phyloP scores from a whole-genome alignment of 2,888 invertebrate species.

The Cheilosia vernalis region DNA sequence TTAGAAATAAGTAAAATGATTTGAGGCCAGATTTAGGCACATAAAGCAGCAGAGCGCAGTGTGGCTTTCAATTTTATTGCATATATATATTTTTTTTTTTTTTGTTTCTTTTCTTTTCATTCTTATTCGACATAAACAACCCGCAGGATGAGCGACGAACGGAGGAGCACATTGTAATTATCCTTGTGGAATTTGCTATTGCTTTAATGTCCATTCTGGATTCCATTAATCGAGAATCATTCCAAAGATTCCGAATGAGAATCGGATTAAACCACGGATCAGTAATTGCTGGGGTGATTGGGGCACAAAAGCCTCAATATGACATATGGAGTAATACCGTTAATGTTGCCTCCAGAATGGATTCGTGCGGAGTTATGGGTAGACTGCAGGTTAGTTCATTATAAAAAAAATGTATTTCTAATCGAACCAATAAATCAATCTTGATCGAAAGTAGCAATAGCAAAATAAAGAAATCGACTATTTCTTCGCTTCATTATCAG shows the following conservation, averaged over 20 bases:
- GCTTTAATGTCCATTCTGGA: conserved; percentile 96
- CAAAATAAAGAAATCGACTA: too few species aligned
- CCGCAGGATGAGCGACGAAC: conserved; percentile 89
- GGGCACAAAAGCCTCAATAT: conserved; percentile 98
- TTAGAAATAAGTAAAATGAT: too few species aligned
- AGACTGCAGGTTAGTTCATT: conserved; percentile 87
- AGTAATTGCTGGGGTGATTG: conserved; percentile 98
- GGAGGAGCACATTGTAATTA: conserved; percentile 93
- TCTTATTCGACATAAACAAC: conserved; percentile 42
- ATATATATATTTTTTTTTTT: neutral
- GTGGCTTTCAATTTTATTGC: too few species aligned
- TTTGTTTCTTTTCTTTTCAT: conserved; percentile 23
- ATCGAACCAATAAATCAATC: neutral
- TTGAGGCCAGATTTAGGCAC: too few species aligned
- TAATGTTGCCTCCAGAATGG: conserved; percentile 98
- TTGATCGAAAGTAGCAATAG: too few species aligned
- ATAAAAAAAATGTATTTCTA: neutral
- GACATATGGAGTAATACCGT: conserved; percentile 99
- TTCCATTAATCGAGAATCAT: conserved; percentile 97
- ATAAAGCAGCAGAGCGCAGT: too few species aligned
- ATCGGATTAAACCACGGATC: conserved; percentile 87
- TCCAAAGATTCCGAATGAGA: conserved; percentile 96
- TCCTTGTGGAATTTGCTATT: conserved; percentile 97
- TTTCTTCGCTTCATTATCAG: too few species aligned
- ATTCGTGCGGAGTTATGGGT: conserved; percentile 96